Base-by-base conservation (phyloP, 1,140 invertebrate genomes). In the Drosophila paulistorum region DNA sequence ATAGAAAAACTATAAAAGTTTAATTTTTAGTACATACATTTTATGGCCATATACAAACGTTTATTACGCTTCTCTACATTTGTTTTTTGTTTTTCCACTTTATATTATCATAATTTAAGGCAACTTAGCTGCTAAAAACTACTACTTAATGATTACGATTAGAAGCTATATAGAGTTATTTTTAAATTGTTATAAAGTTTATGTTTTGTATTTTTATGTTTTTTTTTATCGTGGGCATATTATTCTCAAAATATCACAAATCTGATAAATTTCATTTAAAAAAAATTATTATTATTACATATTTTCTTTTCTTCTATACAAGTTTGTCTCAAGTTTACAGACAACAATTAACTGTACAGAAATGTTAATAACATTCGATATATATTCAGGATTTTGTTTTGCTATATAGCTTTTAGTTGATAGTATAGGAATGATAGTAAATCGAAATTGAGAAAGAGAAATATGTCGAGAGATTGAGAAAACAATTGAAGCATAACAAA, bases 201-300 rank as follows among this genome's bases (percentile, higher is more conserved):
- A 17, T 51, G 45, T 51, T 23, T 51, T 23, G 17, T 51, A 45
- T 45, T n/a, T 45, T 45, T 14, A 6, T 26, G 23, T 26, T 26
- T 26, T 30, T 7, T 7, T 39, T 59, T 66, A 74, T 82, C 78
- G 82, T 86, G 83, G 83, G 83, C 83, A 89, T 80, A 86, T 74
- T 80, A 74, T 77, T 89, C 10, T 89, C 71, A 87, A 87, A 87
- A 87, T 87, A 87, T 87, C 83, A 87, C 83, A 83, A 80, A 89
- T 83, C 81, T 74, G 68, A 89, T 83, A 71, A 68, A 81, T 74
- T 73, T 74, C 79, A 73, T 51, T 20, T 68, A 79, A 67, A 85
- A 79, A 79, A 72, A 85, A 74, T 74, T 62, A 77, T 77, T 83
- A 37, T 48, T 71, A 48, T 71, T 77, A 30, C 30, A 30, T 30